A percentile compares a stretch with the other conserved stretches of the same genome.
Evolutionary conservation across 2,113 vertebrate genomes (phyloP).

Genomic region (Callipepla squamata): DNA sequence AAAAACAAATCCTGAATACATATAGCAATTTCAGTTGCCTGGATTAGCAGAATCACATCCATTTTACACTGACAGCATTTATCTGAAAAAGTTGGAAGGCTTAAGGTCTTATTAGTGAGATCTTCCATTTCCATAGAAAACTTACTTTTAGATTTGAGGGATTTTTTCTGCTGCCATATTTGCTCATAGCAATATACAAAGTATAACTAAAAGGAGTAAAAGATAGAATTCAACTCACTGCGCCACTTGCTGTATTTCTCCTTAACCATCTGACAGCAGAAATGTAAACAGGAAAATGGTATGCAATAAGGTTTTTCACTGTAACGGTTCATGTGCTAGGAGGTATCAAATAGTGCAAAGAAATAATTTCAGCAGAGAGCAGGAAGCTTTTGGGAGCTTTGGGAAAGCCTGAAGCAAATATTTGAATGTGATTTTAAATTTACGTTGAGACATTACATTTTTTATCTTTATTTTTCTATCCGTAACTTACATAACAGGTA

Average conservation of each 20-base stretch:
- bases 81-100: background rate
- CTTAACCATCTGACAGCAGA: background rate
- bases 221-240: background rate
- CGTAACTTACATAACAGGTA: background rate
- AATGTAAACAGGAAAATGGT: conserved; percentile 19
- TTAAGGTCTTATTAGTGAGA: accelerated
- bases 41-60: background rate
- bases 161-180: background rate
- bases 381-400: background rate
- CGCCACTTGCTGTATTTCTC: background rate
- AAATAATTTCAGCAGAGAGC: background rate
- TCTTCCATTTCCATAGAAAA: background rate
- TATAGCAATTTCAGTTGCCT: background rate
- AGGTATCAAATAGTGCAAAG: background rate
- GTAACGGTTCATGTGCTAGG: background rate
- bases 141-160: background rate
- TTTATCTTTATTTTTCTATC: background rate
- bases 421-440: background rate
- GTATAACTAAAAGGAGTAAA: background rate
- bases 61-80: background rate
- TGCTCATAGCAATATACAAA: background rate
- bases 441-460: background rate
- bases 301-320: background rate
- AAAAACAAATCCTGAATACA: background rate
- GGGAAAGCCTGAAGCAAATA: background rate